phyloP scores from a whole-genome alignment of 2,113 vertebrate genomes.

The Corythaeola cristata region DNA sequence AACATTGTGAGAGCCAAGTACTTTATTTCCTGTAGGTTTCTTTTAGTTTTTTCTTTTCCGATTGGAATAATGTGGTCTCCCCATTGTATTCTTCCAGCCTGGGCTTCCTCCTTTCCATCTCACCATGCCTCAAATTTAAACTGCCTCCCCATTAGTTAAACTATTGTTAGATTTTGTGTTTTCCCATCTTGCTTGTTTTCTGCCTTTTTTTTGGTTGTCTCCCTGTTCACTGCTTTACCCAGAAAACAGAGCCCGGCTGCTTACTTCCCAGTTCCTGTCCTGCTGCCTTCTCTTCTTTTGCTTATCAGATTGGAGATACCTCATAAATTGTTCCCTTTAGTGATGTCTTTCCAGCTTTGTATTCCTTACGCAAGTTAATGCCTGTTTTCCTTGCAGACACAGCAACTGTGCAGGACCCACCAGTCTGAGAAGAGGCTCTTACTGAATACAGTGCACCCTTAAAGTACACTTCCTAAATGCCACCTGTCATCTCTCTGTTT shows the following conservation, averaged over 20 bases:
- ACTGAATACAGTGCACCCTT: background rate
- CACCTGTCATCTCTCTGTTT: slow-evolving; percentile 6
- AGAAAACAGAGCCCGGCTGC: background rate
- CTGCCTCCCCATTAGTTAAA: background rate
- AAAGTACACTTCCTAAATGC: background rate
- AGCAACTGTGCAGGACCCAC: background rate
- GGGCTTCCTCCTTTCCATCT: background rate
- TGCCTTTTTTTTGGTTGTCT: background rate
- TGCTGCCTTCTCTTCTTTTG: background rate
- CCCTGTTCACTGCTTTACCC: background rate
- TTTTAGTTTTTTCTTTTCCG: background rate
- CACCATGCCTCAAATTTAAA: background rate
- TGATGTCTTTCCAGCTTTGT: background rate
- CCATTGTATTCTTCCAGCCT: background rate
- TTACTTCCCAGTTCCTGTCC: background rate
- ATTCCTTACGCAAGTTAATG: background rate
- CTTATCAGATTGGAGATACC: background rate
- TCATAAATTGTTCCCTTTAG: background rate
- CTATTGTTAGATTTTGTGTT: background rate
- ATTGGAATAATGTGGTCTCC: background rate
- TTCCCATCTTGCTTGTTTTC: background rate
- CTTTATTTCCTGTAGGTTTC: background rate
- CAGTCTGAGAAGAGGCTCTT: background rate
- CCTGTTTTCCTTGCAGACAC: background rate
- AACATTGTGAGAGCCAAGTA: background rate